Evolutionary conservation across 2,888 invertebrate genomes (phyloP).

Genomic region (Marasmarcha lunaedactyla): DNA sequence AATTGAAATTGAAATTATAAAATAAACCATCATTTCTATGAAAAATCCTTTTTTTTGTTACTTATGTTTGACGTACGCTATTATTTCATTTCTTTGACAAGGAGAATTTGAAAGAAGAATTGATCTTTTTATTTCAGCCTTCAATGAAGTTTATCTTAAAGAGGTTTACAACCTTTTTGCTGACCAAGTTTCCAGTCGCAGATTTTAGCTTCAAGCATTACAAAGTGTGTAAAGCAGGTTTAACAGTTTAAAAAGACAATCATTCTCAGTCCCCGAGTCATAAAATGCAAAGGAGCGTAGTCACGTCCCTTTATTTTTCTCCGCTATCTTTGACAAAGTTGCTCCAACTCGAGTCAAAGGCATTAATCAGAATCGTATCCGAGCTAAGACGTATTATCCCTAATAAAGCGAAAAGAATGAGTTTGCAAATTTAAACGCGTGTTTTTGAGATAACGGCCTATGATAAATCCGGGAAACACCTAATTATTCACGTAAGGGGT

Average conservation of each 20-base stretch:
- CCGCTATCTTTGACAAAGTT: constrained; percentile 64
- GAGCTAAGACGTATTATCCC: constrained; percentile 62
- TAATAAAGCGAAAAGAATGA: constrained; percentile 67
- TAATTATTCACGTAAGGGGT: constrained; percentile 69
- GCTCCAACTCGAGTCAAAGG: constrained; percentile 43
- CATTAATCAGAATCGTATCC: constrained; percentile 66
- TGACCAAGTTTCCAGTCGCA: too few species aligned
- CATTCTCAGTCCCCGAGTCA: constrained; percentile 14
- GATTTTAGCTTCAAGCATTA: too few species aligned
- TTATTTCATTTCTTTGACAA: constrained; percentile 23
- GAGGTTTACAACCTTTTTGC: background rate
- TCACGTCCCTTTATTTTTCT: constrained; percentile 66
- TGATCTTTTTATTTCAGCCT: background rate
- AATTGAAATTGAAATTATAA: constrained; percentile 31
- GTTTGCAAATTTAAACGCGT: constrained; percentile 64
- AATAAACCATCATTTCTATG: constrained; percentile 33
- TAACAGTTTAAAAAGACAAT: background rate
- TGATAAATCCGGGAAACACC: constrained; percentile 59
- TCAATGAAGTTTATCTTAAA: background rate
- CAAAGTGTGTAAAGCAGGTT: too few species aligned
- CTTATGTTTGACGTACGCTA: background rate
- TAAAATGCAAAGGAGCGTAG: constrained; percentile 58
- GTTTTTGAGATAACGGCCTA: constrained; percentile 55
- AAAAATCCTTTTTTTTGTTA: constrained; percentile 11
- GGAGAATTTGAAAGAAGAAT: constrained; percentile 48